A percentile compares a stretch with the other conserved stretches of the same genome.
phyloP scores from a whole-genome alignment of 2,888 invertebrate genomes.

The Meteorus colon region DNA sequence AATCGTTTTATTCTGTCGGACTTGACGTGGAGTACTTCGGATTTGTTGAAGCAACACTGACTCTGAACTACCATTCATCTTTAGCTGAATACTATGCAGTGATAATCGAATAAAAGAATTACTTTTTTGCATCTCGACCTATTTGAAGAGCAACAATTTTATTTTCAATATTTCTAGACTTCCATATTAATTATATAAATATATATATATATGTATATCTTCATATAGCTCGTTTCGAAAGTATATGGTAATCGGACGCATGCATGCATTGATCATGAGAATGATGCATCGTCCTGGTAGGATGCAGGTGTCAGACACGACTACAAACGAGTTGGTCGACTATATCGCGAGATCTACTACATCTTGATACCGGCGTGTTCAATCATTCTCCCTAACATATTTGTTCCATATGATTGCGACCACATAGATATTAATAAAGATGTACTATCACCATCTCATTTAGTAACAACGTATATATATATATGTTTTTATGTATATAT shows the following conservation, averaged over 20 bases:
- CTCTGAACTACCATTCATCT: no score
- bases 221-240: neutral
- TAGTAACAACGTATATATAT: neutral
- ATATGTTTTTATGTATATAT: neutral
- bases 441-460: neutral
- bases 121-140: no score
- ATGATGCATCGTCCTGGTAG: slow-evolving; percentile 60
- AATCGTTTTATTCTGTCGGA: neutral
- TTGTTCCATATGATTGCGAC: slow-evolving; percentile 50
- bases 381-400: slow-evolving; percentile 45
- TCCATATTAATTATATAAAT: no score
- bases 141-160: no score
- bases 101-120: no score
- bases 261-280: slow-evolving; percentile 63
- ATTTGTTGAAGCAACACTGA: no score
- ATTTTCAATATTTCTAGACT: no score
- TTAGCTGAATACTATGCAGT: no score
- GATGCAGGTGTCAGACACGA: slow-evolving; percentile 66
- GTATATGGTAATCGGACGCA: neutral
- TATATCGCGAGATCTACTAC: slow-evolving; percentile 67
- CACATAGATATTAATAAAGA: slow-evolving; percentile 48
- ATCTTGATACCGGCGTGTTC: slow-evolving; percentile 57
- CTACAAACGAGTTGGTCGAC: slow-evolving; percentile 63
- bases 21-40: no score
- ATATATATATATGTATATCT: neutral